Evolutionary conservation across 2,797 vertebrate species (phyloP), one percentile per base, ranked within the genome.

Genomic region (Gobionotothen gibberifrons): DNA sequence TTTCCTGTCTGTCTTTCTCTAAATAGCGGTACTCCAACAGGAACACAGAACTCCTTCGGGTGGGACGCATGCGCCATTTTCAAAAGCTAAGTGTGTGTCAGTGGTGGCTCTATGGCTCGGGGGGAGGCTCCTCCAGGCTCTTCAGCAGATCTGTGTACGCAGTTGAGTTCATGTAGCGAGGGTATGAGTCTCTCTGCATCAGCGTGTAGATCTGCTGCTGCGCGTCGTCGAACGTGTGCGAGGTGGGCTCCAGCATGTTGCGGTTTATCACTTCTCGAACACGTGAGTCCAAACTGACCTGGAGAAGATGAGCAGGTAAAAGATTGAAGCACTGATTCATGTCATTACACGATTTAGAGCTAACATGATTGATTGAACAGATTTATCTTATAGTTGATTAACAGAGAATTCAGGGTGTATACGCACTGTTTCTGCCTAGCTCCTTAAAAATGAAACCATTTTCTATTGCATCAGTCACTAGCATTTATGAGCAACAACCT

Each of bases 131-230:
- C 77, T 90, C 89, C 83, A 95, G 87, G 81, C 80, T 89, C 92
- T 81, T 94, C 67, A 98, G 88, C 85, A 99, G 95, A 61, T 97
- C 95, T 52, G 96, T 93, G 77, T 99, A 99, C 44, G 95, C 90
- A 2, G 94, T 69, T 4, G 98, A 99, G 96, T 95, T 97, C 87
- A 99, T 97, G 92, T 94, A 99, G 39, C 98, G 96, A 3, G 98
- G 98, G 78, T 98, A 99, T 2, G 98, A 99, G 96, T 99, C 98
- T 94, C 98, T 96, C 95, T 98, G 97, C 98, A 99, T 99, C 91
- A 99, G 93, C 3, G 97, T 99, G 88, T 98, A 99, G 88, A 99
- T 98, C 89, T 99, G 98, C 81, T 97, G 96, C 88, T 99, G 98
- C 19, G 98, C 98, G 0, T 99, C 98, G 21, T 99, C 97, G 0